Evolutionary conservation across 2,113 vertebrate genomes (phyloP).

Genomic region (Bujurquina vittata): DNA sequence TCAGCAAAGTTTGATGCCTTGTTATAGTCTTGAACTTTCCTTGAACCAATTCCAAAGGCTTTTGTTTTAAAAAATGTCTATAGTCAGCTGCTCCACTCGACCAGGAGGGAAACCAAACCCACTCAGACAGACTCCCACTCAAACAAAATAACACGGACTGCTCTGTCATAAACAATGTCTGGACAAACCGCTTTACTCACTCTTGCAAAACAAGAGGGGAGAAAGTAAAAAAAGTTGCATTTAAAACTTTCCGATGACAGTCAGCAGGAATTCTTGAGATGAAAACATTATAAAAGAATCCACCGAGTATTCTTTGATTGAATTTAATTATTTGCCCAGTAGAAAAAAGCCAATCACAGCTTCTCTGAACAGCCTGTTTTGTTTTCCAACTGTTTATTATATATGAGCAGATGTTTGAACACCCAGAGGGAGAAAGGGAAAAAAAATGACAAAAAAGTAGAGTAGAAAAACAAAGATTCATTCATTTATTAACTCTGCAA

Average conservation of each 20-base stretch:
- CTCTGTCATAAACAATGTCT: neutral
- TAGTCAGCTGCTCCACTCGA: neutral
- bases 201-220: neutral
- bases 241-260: neutral
- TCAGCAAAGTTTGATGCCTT: neutral
- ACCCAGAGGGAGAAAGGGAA: neutral
- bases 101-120: conserved; percentile 1
- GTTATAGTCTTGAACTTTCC: conserved; percentile 10
- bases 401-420: neutral
- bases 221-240: neutral
- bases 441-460: neutral
- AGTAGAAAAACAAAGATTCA: neutral
- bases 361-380: neutral
- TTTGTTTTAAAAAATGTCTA: neutral
- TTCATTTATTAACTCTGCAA: neutral
- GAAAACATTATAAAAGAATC: neutral
- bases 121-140: neutral
- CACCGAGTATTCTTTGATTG: neutral
- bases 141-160: neutral
- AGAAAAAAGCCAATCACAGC: neutral
- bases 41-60: neutral
- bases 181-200: neutral
- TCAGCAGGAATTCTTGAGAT: neutral
- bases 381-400: neutral
- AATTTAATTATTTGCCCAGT: neutral